These are phyloP conservation scores for Gyrodactylus bullatarudis DNA, from an alignment of 1,140 invertebrate genomes.

Conservation along the genomic window DNA sequence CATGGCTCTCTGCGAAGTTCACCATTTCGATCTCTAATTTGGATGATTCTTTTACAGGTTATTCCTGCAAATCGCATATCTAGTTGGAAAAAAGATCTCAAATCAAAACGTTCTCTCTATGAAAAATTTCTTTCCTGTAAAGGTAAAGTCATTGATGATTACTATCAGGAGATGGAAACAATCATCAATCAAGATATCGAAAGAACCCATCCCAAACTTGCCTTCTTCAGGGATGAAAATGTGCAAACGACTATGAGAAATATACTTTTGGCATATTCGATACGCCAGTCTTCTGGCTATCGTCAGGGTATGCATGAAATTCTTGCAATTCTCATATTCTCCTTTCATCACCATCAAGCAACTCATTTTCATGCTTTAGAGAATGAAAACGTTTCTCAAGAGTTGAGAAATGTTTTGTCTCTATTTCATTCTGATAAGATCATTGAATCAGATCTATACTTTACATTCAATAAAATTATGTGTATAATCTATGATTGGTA, in stretches of 20 bases:
- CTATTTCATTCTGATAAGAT: background rate
- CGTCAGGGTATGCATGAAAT: conserved; percentile 6
- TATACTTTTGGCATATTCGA: background rate
- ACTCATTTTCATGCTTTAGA: background rate
- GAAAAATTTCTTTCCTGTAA: background rate
- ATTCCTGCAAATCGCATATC: background rate
- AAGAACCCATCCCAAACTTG: background rate
- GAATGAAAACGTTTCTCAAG: background rate
- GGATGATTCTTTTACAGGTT: background rate
- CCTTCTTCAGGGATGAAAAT: background rate
- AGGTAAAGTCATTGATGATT: background rate
- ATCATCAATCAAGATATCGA: conserved; percentile 2
- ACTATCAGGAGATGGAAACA: background rate
- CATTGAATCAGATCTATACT: background rate
- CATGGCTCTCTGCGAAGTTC: background rate
- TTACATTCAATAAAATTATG: background rate
- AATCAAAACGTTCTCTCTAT: background rate
- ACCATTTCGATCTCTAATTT: background rate
- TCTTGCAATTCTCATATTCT: background rate
- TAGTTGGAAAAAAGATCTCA: background rate
- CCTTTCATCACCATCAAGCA: background rate
- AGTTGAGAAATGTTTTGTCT: background rate
- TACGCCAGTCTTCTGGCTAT: background rate
- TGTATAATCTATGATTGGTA: conserved; percentile 2
- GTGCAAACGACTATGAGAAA: background rate